phyloP scores from a whole-genome alignment of 2,113 vertebrate species.

The Hipposideros armiger region DNA sequence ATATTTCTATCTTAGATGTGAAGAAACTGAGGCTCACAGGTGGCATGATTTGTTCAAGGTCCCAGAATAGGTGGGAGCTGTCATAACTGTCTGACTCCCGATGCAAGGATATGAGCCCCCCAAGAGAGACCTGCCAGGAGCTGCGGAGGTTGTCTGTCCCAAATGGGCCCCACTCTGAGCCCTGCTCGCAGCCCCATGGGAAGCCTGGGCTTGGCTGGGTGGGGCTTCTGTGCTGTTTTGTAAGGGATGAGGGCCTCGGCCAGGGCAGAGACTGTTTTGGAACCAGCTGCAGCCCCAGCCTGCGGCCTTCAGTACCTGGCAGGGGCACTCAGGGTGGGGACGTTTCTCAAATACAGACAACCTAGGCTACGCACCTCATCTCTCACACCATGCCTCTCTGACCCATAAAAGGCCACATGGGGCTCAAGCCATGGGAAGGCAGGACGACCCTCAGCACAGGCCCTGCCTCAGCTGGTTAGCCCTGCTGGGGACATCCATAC shows the following conservation, averaged over 20 bases:
- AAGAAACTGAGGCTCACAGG: background rate
- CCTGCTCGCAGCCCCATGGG: background rate
- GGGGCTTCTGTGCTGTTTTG: background rate
- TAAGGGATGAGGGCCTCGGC: background rate
- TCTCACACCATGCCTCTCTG: background rate
- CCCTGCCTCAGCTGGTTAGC: background rate
- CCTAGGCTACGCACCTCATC: background rate
- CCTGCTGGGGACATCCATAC: background rate
- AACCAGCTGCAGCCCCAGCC: background rate
- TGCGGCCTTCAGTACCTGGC: background rate
- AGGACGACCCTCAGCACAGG: background rate
- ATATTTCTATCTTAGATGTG: slow-evolving; percentile 2
- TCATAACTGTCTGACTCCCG: background rate
- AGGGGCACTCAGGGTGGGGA: background rate
- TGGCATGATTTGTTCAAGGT: background rate
- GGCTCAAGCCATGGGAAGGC: background rate
- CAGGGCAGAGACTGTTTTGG: background rate
- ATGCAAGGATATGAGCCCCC: background rate
- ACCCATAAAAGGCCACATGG: background rate
- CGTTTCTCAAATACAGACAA: background rate
- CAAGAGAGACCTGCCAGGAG: background rate
- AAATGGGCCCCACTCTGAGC: background rate
- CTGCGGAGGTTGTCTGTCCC: background rate
- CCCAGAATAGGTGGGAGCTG: background rate
- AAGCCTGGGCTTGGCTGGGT: background rate